Evolutionary conservation across 2,113 vertebrate species (phyloP).

Genomic region (Sinocyclocheilus rhinocerous): DNA sequence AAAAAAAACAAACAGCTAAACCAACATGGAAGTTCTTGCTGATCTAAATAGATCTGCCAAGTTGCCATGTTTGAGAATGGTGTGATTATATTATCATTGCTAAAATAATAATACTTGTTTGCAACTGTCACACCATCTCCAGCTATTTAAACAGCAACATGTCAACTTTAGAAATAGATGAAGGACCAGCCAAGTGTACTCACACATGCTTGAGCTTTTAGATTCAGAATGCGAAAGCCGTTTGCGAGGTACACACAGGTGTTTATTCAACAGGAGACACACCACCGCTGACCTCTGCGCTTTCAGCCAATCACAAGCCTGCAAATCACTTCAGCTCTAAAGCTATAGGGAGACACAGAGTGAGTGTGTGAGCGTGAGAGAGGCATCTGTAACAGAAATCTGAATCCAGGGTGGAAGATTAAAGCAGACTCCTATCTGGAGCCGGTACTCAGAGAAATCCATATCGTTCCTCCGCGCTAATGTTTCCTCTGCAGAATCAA

Average conservation of each 20-base stretch:
- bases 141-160: neutral
- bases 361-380: constrained; percentile 45
- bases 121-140: neutral
- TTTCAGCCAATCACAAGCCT: constrained; percentile 39
- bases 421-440: constrained; percentile 64
- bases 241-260: constrained; percentile 22
- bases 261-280: constrained; percentile 27
- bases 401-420: constrained; percentile 59
- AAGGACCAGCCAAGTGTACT: neutral
- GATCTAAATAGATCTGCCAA: too few relatives aligned
- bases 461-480: constrained; percentile 61
- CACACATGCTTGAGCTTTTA: constrained; percentile 13
- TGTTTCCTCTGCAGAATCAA: constrained; percentile 64
- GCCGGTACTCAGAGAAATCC: constrained; percentile 61
- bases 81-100: neutral
- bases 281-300: constrained; percentile 52
- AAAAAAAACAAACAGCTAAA: too few relatives aligned
- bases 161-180: neutral
- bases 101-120: neutral
- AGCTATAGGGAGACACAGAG: constrained; percentile 37
- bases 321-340: neutral
- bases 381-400: constrained; percentile 47
- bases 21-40: too few relatives aligned
- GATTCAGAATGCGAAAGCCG: neutral
- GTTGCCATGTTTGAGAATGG: too few relatives aligned